Evolutionary conservation across 2,797 vertebrate genomes (phyloP).

Genomic region (Nannoperca obscura): DNA sequence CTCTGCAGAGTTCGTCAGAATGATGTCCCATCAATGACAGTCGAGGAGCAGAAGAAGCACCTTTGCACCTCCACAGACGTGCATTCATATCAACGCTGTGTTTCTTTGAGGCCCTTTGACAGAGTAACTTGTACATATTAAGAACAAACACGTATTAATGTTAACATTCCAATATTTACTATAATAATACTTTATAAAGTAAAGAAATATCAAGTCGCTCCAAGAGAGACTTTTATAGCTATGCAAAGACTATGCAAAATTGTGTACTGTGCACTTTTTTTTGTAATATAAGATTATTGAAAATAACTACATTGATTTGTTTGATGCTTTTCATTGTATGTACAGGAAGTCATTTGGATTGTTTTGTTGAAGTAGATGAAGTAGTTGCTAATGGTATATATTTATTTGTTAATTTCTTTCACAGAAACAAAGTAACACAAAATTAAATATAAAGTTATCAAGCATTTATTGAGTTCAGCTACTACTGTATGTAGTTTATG

Average conservation of each 20-base stretch:
- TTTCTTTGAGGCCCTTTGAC: slow-evolving; percentile 10
- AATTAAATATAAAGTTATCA: background rate
- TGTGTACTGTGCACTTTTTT: slow-evolving; percentile 26
- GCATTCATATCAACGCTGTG: background rate
- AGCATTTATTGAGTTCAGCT: background rate
- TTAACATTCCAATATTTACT: background rate
- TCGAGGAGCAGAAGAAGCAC: background rate
- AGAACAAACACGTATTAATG: background rate
- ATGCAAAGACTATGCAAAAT: slow-evolving; percentile 52
- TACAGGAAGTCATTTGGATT: slow-evolving; percentile 36
- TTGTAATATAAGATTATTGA: slow-evolving; percentile 13
- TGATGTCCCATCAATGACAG: slow-evolving; percentile 85
- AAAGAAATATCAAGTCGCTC: slow-evolving; percentile 28
- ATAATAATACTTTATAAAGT: background rate
- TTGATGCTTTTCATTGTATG: slow-evolving; percentile 40
- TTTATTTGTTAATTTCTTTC: slow-evolving; percentile 40
- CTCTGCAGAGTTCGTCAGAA: slow-evolving; percentile 85
- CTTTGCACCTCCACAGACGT: slow-evolving; percentile 15
- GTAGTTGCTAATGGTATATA: slow-evolving; percentile 27
- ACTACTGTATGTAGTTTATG: background rate
- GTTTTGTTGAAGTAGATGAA: slow-evolving; percentile 37
- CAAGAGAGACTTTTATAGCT: slow-evolving; percentile 45
- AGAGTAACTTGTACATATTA: slow-evolving; percentile 6
- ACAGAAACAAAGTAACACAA: background rate
- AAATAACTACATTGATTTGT: slow-evolving; percentile 28